phyloP scores from a whole-genome alignment of 2,797 vertebrate genomes.

The Remorina albescens region DNA sequence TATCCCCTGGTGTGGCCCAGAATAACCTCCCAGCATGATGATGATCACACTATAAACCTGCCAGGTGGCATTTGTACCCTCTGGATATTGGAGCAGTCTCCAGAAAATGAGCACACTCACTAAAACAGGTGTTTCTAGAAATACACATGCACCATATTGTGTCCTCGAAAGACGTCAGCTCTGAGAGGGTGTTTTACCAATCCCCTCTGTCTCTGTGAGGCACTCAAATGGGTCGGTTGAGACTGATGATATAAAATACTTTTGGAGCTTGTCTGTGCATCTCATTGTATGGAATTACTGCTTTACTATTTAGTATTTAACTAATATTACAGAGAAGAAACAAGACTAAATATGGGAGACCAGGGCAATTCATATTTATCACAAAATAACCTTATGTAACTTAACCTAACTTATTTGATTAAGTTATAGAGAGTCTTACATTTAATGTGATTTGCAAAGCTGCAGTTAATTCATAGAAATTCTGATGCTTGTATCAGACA shows the following conservation, averaged over 20 bases:
- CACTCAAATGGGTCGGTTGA: conserved; percentile 43
- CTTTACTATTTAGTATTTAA: neutral
- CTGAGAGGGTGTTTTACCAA: conserved; percentile 27
- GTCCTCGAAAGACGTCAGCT: conserved; percentile 32
- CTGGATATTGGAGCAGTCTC: conserved; percentile 53
- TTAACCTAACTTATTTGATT: no score
- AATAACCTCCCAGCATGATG: conserved; percentile 61
- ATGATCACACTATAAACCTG: conserved; percentile 48
- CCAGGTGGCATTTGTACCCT: conserved; percentile 67
- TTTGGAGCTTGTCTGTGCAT: neutral
- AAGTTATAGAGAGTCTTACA: no score
- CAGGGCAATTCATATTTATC: neutral
- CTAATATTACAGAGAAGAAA: neutral
- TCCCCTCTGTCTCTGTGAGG: conserved; percentile 38
- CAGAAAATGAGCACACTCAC: conserved; percentile 54
- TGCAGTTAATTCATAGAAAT: neutral
- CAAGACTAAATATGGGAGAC: fast-evolving
- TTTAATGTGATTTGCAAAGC: neutral
- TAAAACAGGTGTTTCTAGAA: conserved; percentile 53
- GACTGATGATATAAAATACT: neutral
- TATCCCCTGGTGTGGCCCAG: conserved; percentile 36
- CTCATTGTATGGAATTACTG: neutral
- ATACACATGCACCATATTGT: conserved; percentile 38
- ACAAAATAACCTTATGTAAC: neutral
- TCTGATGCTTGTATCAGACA: neutral